phyloP scores from a whole-genome alignment of 1,140 invertebrate species.

The Drosophila sulfurigaster region DNA sequence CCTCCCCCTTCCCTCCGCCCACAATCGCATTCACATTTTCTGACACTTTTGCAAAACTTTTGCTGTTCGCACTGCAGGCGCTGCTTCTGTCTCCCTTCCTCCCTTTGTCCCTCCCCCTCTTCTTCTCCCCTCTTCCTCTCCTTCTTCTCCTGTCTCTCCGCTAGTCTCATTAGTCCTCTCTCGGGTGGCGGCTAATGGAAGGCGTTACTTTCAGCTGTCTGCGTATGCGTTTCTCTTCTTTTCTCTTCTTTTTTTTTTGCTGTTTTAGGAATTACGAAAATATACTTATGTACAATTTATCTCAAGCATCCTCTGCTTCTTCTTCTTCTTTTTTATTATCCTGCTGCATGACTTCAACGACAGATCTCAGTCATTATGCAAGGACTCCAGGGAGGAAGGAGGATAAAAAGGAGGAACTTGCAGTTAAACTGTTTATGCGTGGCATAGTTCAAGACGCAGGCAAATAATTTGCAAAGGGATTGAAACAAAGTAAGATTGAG shows the following conservation, averaged over 20 bases:
- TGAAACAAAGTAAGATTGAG: too few relatives aligned
- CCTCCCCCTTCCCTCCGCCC: conserved; percentile 1
- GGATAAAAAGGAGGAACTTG: neutral
- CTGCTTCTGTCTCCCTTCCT: conserved; percentile 30
- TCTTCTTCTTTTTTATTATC: neutral
- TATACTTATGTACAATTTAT: conserved; percentile 45
- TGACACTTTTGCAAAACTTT: conserved; percentile 71
- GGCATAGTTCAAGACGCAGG: neutral
- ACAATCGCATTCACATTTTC: conserved; percentile 65
- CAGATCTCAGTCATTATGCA: conserved; percentile 23
- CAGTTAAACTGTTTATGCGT: neutral
- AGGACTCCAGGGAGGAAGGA: neutral
- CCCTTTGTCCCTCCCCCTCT: neutral
- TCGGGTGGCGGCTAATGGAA: conserved; percentile 54
- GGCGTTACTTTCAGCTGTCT: conserved; percentile 56
- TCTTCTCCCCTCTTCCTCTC: neutral
- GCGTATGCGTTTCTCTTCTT: conserved; percentile 40
- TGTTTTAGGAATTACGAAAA: conserved; percentile 40
- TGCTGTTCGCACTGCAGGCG: conserved; percentile 67
- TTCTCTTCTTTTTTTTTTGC: conserved; percentile 37
- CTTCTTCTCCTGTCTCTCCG: conserved; percentile 17
- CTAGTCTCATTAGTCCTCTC: conserved; percentile 62
- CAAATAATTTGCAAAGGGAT: neutral
- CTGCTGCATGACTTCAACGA: conserved; percentile 15
- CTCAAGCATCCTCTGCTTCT: conserved; percentile 20